phyloP scores from a whole-genome alignment of 2,888 invertebrate species.

The Chirona hameri region DNA sequence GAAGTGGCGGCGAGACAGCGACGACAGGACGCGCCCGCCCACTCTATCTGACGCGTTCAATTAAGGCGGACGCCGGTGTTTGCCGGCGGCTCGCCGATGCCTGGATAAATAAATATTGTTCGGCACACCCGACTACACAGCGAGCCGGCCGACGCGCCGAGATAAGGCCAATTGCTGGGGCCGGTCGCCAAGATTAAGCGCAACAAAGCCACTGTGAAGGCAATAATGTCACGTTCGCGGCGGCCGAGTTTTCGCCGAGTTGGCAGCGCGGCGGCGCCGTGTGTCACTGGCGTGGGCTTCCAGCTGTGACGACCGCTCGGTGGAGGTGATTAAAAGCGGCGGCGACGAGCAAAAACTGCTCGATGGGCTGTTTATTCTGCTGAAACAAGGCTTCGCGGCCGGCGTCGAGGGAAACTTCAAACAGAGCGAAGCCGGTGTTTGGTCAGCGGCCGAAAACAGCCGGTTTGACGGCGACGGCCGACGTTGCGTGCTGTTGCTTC shows the following conservation, averaged over 20 bases:
- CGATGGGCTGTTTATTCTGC: neutral
- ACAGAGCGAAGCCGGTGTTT: neutral
- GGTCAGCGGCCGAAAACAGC: neutral
- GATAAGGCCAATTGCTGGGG: neutral
- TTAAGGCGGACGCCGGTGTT: neutral
- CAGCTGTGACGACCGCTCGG: neutral
- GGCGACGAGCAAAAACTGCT: conserved; percentile 2
- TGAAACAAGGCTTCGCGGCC: neutral
- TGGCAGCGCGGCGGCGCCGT: neutral
- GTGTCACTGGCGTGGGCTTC: neutral
- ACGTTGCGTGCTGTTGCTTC: neutral
- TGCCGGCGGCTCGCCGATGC: neutral
- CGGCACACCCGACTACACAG: neutral
- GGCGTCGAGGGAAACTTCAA: neutral
- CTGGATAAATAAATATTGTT: conserved; percentile 9
- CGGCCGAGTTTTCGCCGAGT: conserved; percentile 9
- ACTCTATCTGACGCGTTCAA: neutral
- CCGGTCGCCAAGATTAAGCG: neutral
- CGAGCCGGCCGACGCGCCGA: neutral
- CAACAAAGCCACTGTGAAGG: neutral
- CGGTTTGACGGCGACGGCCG: neutral
- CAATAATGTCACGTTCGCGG: conserved; percentile 23
- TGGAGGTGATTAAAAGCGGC: neutral
- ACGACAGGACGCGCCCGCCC: neutral
- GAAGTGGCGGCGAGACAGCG: neutral